Base-by-base conservation (phyloP, 1,140 invertebrate genomes). In the Colletes gigas region DNA sequence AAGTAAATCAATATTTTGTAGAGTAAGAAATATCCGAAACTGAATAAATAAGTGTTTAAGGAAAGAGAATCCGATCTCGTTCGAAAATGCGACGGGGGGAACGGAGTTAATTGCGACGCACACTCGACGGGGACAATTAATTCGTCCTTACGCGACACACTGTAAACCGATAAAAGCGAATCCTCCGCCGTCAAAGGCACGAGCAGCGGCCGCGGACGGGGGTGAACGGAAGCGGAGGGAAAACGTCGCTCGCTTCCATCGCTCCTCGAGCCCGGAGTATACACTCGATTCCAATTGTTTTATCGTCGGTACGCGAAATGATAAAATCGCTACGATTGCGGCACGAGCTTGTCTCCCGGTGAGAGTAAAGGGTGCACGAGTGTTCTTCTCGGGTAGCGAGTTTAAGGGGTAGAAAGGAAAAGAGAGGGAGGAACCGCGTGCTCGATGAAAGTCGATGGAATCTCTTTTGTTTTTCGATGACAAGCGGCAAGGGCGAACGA, bases 391-490 rank as follows among this genome's bases (percentile, higher is more conserved):
- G 60, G 59, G 67, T 66, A 44, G 50, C 57, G 66, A 71, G 68
- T 83, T 86, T 74, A 69, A 83, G 63, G 70, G 55, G 50, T 50
- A 54, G 41, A 19, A 17, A 54, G 3, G 10, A 10, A 50, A 44
- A 68, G 17, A 50, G 12, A 57, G 17, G n/a, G 57, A 59, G 55
- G 52, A 60, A 80, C 57, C 69, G 63, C 60, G 54, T 67, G 72
- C 70, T 54, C 63, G 70, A 73, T 76, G 52, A 73, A 82, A 83
- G 78, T 84, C 82, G 82, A 81, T 84, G 79, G 76, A 82, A 80
- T 65, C 79, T 82, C 83, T 84, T 84, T 86, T 86, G 77, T 79
- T 82, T 77, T 60, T 75, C 84, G 67, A 66, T 77, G 70, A 69
- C 66, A 14, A 78, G 54, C 72, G 44, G 44, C 65, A 71, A 65